Conservation (phyloP, 2,797 vertebrate species). For the Acanthis flammea region DNA sequence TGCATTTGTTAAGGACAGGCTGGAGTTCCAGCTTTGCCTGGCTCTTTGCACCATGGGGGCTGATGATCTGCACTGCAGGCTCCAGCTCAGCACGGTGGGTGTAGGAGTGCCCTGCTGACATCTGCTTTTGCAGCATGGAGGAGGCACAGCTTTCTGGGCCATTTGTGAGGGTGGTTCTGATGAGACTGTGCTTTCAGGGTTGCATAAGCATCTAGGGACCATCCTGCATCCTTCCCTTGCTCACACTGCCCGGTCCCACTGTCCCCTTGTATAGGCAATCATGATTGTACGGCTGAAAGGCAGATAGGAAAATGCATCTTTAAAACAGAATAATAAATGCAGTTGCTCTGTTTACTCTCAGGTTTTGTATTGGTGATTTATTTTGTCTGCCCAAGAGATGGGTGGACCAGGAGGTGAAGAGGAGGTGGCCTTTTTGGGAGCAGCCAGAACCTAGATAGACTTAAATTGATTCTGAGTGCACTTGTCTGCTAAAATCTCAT, state of each 20-base stretch:
- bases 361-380: neutral
- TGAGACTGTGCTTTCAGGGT: neutral
- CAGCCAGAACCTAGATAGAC: neutral
- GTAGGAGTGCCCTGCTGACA: neutral
- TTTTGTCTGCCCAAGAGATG: neutral
- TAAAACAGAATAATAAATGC: neutral
- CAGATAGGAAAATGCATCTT: neutral
- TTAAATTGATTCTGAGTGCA: neutral
- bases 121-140: neutral
- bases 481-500: neutral
- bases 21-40: neutral
- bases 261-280: neutral
- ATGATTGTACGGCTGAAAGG: rapidly evolving
- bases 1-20: neutral
- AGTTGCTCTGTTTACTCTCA: neutral
- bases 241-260: neutral
- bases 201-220: neutral
- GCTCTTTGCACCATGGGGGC: neutral
- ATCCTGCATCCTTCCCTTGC: neutral
- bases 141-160: neutral
- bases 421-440: neutral
- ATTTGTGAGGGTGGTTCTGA: neutral
- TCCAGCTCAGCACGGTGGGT: rapidly evolving
- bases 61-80: neutral
- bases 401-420: neutral